phyloP scores from a whole-genome alignment of 2,888 invertebrate species.

The Stegana nigrithorax region DNA sequence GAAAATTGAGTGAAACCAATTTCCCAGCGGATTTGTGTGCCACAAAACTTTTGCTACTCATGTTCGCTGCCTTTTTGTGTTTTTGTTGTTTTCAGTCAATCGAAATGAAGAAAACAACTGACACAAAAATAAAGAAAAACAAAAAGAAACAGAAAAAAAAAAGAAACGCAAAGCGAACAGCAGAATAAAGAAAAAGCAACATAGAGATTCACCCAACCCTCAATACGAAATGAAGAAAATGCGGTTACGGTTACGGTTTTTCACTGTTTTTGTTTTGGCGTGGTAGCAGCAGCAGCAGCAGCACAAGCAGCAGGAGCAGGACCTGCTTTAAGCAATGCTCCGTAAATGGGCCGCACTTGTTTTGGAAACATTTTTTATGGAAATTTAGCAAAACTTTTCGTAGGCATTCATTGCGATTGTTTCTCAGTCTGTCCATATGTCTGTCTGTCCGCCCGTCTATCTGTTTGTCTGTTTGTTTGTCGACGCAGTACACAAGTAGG shows the following conservation, averaged over 20 bases:
- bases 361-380: constrained; percentile 45
- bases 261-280: constrained; percentile 49
- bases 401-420: constrained; percentile 51
- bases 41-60: constrained; percentile 36
- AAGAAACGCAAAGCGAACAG: too few relatives aligned
- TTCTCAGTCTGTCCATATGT: constrained; percentile 3
- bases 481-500: not conserved
- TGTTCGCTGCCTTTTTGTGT: constrained; percentile 8
- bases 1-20: constrained; percentile 58
- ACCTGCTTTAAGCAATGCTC: constrained; percentile 11
- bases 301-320: not conserved
- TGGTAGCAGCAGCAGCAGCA: too few relatives aligned
- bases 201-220: constrained; percentile 36
- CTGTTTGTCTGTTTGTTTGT: not conserved
- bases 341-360: constrained; percentile 34
- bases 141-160: not conserved
- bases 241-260: constrained; percentile 63
- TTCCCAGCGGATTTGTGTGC: constrained; percentile 49
- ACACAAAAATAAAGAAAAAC: constrained; percentile 22
- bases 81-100: constrained; percentile 34
- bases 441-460: not conserved
- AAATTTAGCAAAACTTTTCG: constrained; percentile 50
- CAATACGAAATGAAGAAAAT: constrained; percentile 59
- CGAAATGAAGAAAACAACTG: constrained; percentile 33
- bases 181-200: too few relatives aligned